Evolutionary conservation across 2,888 invertebrate genomes (phyloP).

Genomic region (Aleiodes testaceus): DNA sequence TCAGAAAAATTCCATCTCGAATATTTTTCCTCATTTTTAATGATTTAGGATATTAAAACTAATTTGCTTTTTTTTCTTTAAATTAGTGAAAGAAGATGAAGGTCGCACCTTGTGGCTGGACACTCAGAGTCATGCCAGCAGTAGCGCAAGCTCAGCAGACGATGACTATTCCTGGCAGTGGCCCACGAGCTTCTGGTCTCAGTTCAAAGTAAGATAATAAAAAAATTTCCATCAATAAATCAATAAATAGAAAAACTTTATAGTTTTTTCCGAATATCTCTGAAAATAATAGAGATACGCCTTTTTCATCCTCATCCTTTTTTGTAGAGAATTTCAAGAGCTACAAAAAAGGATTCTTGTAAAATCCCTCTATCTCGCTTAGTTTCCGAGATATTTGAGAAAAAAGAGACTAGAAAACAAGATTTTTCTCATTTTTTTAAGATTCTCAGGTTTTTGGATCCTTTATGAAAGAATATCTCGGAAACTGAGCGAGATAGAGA

Average conservation of each 20-base stretch:
- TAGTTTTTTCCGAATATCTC: not conserved
- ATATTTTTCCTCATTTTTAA: too few species aligned
- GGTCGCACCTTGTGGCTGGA: slow-evolving; percentile 81
- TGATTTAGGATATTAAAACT: not conserved
- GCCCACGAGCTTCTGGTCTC: slow-evolving; percentile 87
- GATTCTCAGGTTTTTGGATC: slow-evolving; percentile 19
- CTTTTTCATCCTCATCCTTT: too few species aligned
- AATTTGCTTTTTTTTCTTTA: slow-evolving; percentile 1
- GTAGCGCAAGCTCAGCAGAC: slow-evolving; percentile 79
- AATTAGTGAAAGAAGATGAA: slow-evolving; percentile 77
- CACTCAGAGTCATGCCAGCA: slow-evolving; percentile 81
- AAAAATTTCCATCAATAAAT: not conserved
- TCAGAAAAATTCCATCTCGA: too few species aligned
- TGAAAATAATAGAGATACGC: slow-evolving; percentile 21
- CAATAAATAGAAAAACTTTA: too few species aligned
- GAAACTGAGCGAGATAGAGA: too few species aligned
- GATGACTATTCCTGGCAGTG: slow-evolving; percentile 80
- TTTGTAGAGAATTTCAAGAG: too few species aligned
- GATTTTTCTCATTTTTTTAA: not conserved
- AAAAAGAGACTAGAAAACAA: too few species aligned
- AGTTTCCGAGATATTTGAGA: too few species aligned
- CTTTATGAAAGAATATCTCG: too few species aligned
- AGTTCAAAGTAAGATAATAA: slow-evolving; percentile 77
- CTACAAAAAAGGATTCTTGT: too few species aligned
- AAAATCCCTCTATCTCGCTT: too few species aligned